Conservation (phyloP, 2,113 vertebrate species). For the Sclerurus mexicanus region DNA sequence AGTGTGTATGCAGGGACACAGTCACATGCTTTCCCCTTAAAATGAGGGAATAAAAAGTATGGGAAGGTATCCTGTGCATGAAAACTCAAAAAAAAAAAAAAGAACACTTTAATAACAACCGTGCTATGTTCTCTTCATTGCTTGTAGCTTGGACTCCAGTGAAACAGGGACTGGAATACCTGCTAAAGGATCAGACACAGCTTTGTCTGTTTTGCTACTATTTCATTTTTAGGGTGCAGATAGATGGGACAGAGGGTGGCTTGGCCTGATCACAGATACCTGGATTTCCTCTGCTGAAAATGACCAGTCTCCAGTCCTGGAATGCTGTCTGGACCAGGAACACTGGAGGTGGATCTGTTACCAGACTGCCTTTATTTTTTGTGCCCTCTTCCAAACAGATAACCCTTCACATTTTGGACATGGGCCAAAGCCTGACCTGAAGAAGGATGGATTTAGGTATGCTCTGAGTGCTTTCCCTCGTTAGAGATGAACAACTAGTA, state of each 20-base stretch:
- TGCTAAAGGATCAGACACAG: background rate
- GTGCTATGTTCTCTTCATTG: background rate
- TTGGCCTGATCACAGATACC: background rate
- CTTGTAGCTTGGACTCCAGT: background rate
- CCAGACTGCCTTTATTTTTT: background rate
- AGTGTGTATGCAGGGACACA: background rate
- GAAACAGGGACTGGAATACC: background rate
- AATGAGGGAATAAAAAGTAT: background rate
- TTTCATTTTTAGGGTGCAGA: background rate
- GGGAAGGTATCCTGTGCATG: background rate
- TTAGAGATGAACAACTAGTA: background rate
- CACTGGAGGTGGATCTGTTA: background rate
- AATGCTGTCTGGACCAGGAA: background rate
- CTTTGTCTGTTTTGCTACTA: background rate
- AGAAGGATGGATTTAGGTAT: background rate
- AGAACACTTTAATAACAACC: background rate
- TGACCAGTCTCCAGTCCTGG: background rate
- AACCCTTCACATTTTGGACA: background rate
- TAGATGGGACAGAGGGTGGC: rapidly evolving
- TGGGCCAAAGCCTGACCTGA: background rate
- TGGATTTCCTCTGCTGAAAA: background rate
- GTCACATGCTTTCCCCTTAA: background rate
- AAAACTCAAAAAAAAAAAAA: background rate
- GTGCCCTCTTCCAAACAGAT: background rate
- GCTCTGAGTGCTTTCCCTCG: background rate